Evolutionary conservation across 2,113 vertebrate species (phyloP), one percentile per base, ranked within the genome.

Genomic region (Turdus rufiventris): DNA sequence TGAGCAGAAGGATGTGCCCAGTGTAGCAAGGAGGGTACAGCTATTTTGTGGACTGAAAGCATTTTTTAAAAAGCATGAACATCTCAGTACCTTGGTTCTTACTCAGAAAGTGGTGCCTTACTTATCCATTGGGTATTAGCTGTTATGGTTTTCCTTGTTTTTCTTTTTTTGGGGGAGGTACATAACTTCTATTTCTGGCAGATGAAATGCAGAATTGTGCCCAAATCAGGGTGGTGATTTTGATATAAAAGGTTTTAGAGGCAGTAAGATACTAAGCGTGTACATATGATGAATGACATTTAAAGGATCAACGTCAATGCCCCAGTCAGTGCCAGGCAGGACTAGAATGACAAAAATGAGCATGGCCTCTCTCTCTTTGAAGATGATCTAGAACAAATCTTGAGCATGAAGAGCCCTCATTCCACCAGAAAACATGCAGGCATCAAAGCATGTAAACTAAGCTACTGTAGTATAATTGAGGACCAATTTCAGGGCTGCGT

Each of bases 1-100:
- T 4, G 5, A 75, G 28, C 28, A 63, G 42, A 60, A 71, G 29
- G 28, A 20, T 23, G 10, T 6, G 9, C 8, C 10, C 29, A 38
- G 28, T 4, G 4, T 19, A 91, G 29, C 4, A 21, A 15, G 0
- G 10, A 16, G 5, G 15, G 4, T 6, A 40, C 8, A 17, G n/a
- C 11, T 21, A 6, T 24, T 78, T 34, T 61, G 57, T 56, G 26
- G 51, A 14, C 21, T 43, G 38, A 24, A 81, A 88, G 18, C 2
- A 2, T 47, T 53, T 36, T n/a, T 61, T 60, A 11, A 19, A 28
- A 70, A 66, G 10, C 18, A 28, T 4, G 9, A 66, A 21, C 0
- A 26, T 9, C 13, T 4, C 4, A 62, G 10, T 26, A 34, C 12
- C 24, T 75, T 13, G 0, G 26, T 33, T 58, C 4, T 38, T 38